Percentiles rank a stretch among this genome's conserved stretches.
Conservation (phyloP, 2,113 vertebrate genomes). For the Caranx melampygus region DNA sequence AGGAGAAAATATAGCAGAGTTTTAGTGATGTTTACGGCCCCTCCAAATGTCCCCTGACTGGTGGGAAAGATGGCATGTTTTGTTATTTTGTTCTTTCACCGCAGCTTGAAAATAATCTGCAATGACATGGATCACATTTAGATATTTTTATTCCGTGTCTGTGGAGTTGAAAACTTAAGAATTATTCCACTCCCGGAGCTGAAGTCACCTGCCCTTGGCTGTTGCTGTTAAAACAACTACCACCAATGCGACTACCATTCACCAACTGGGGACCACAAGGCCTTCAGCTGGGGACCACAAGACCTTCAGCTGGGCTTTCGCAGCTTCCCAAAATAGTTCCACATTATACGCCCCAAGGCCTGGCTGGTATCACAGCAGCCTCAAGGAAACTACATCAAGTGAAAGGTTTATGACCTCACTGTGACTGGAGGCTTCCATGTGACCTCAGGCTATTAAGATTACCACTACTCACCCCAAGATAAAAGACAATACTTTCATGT, state of each 20-base stretch:
- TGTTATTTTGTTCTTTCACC: slow-evolving; percentile 3
- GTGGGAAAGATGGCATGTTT: slow-evolving; percentile 46
- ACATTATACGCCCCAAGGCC: slow-evolving; percentile 64
- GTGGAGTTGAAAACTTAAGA: slow-evolving; percentile 26
- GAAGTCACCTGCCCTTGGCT: slow-evolving; percentile 72
- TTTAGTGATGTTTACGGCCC: slow-evolving; percentile 56
- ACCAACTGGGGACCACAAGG: slow-evolving; percentile 47
- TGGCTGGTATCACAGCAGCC: slow-evolving; percentile 55
- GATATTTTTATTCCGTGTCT: not conserved
- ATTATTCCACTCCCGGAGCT: slow-evolving; percentile 17
- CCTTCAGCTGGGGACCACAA: slow-evolving; percentile 68
- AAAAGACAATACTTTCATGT: not conserved
- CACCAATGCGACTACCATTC: slow-evolving; percentile 45
- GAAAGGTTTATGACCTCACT: slow-evolving; percentile 54
- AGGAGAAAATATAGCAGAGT: slow-evolving; percentile 56
- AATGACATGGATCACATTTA: not conserved
- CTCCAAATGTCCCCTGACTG: slow-evolving; percentile 54
- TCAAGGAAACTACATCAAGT: slow-evolving; percentile 69
- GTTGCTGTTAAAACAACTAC: slow-evolving; percentile 51
- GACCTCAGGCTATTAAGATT: slow-evolving; percentile 6
- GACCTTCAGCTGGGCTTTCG: slow-evolving; percentile 69
- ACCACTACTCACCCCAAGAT: not conserved
- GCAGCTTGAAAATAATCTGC: not conserved
- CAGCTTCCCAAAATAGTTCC: slow-evolving; percentile 78
- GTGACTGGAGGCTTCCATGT: slow-evolving; percentile 31